Conservation (phyloP, 1,140 invertebrate genomes). For the Drosophila virilis region DNA sequence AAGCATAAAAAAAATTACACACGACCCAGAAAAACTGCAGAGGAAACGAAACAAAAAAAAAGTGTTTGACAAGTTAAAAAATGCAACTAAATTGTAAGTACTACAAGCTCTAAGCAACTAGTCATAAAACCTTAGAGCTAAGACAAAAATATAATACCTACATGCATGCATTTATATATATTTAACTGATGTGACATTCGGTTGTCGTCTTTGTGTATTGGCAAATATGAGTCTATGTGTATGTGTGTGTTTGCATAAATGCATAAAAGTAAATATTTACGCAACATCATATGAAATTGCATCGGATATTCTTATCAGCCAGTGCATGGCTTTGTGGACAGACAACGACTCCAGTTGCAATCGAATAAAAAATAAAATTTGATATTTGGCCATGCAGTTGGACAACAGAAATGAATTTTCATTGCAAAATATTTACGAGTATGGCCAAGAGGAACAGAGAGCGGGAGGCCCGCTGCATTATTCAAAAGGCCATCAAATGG, state of each 20-base stretch:
- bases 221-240: too few relatives aligned
- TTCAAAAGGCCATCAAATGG: conserved; percentile 1
- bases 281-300: conserved; percentile 62
- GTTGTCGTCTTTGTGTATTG: conserved; percentile 14
- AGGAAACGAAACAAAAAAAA: conserved; percentile 9
- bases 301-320: conserved; percentile 51
- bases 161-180: conserved; percentile 8
- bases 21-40: conserved; percentile 6
- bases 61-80: conserved; percentile 19
- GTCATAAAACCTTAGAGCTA: conserved; percentile 45
- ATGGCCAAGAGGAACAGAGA: background rate
- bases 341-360: background rate
- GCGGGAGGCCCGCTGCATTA: conserved; percentile 10
- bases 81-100: conserved; percentile 59
- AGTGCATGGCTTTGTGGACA: background rate
- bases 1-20: conserved; percentile 1
- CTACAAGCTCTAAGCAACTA: conserved; percentile 72
- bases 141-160: conserved; percentile 7
- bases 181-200: conserved; percentile 23
- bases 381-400: conserved; percentile 20
- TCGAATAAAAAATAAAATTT: conserved; percentile 28
- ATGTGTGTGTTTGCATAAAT: conserved; percentile 62
- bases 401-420: conserved; percentile 11
- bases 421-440: conserved; percentile 17
- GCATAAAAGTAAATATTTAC: conserved; percentile 73